These are phyloP conservation scores for Nephrotoma flavescens DNA, from an alignment of 2,888 invertebrate species.

Conservation along the genomic window DNA sequence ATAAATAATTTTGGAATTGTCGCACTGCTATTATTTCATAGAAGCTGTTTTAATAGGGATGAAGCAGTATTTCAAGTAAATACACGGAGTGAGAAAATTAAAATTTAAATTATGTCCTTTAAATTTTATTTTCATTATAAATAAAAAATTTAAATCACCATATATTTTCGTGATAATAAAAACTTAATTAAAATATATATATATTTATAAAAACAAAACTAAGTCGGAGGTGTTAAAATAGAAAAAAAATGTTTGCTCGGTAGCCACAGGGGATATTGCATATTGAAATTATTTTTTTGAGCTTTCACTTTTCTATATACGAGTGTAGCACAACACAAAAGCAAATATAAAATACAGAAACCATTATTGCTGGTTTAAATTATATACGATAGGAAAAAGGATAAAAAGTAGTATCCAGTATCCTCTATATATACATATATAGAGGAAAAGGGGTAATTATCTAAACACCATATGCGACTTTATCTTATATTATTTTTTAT, in stretches of 20 bases:
- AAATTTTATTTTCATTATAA: background rate
- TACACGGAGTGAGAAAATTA: background rate
- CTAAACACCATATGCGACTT: slow-evolving; percentile 1
- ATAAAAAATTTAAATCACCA: background rate
- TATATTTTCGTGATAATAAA: background rate
- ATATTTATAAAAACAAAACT: background rate
- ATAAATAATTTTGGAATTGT: background rate
- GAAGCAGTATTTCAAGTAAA: background rate
- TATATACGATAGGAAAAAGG: background rate
- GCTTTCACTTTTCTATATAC: background rate
- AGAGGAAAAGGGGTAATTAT: background rate
- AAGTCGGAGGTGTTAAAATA: background rate
- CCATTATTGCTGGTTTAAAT: background rate
- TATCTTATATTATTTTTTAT: background rate
- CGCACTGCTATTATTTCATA: background rate
- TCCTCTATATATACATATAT: background rate
- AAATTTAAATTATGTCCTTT: background rate
- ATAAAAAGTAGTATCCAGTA: background rate
- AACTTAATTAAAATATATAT: background rate
- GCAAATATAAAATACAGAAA: background rate
- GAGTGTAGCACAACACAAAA: background rate
- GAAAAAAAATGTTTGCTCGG: background rate
- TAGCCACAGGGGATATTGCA: background rate
- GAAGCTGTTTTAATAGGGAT: background rate
- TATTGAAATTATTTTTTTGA: background rate